Conservation (phyloP, 1,140 invertebrate species). For the Hydropsyche tenuis region DNA sequence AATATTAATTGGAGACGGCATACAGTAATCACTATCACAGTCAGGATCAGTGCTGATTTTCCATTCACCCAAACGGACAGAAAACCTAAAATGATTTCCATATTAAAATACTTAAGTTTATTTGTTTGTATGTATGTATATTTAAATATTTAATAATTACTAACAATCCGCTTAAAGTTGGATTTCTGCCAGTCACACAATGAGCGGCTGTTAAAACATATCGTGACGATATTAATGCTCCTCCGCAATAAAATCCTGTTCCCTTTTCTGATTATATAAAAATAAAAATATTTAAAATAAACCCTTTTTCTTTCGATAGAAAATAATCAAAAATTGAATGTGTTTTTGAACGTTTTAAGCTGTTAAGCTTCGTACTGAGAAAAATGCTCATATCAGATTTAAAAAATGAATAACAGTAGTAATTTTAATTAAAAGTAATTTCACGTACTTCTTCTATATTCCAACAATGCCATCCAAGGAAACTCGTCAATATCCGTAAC, state of each 20-base stretch:
- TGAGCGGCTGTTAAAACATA: slow-evolving; percentile 71
- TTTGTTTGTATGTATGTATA: neutral
- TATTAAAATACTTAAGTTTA: neutral
- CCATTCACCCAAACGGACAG: slow-evolving; percentile 70
- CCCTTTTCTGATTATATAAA: too few relatives aligned
- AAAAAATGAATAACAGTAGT: too few relatives aligned
- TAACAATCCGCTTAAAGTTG: neutral
- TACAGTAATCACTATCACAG: slow-evolving; percentile 65
- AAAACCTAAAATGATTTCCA: slow-evolving; percentile 40
- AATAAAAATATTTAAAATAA: slow-evolving; percentile 34
- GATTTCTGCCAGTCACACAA: slow-evolving; percentile 67
- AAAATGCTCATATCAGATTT: neutral
- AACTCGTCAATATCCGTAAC: slow-evolving; percentile 56
- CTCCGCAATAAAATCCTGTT: slow-evolving; percentile 68
- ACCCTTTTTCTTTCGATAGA: neutral
- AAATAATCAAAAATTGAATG: neutral
- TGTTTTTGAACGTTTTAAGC: too few relatives aligned
- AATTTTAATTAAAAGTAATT: too few relatives aligned
- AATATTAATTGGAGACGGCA: slow-evolving; percentile 66
- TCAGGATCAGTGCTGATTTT: slow-evolving; percentile 65
- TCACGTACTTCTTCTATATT: slow-evolving; percentile 57
- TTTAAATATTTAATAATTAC: neutral
- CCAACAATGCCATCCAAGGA: slow-evolving; percentile 60
- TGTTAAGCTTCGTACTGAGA: too few relatives aligned
- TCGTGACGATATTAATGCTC: slow-evolving; percentile 67